A percentile compares a stretch with the other conserved stretches of the same genome.
phyloP scores from a whole-genome alignment of 2,888 invertebrate genomes.

The Uropetala carovei region DNA sequence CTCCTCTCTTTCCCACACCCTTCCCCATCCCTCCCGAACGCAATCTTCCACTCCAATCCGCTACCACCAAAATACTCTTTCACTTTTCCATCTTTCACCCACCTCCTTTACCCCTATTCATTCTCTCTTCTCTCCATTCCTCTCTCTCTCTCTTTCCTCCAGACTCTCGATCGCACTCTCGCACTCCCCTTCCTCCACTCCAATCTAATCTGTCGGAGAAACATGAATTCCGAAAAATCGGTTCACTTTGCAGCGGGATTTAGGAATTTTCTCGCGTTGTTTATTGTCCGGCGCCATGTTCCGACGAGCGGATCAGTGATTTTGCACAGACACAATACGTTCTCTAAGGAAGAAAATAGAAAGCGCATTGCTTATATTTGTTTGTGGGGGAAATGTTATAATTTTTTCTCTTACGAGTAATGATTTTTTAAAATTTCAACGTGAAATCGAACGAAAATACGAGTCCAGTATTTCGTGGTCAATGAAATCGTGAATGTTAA shows the following conservation, averaged over 20 bases:
- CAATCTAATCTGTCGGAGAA: background rate
- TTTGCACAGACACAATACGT: too few relatives aligned
- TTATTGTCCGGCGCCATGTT: too few relatives aligned
- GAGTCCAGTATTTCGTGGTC: too few relatives aligned
- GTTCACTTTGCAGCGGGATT: background rate
- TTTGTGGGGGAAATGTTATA: too few relatives aligned
- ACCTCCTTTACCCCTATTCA: background rate
- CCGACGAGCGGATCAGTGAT: too few relatives aligned
- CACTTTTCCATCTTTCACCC: background rate
- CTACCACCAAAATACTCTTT: conserved; percentile 6
- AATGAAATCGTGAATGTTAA: background rate
- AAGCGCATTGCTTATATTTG: too few relatives aligned
- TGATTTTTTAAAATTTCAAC: too few relatives aligned
- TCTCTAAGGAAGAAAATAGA: too few relatives aligned
- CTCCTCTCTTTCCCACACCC: too few relatives aligned
- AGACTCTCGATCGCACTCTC: background rate
- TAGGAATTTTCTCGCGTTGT: too few relatives aligned
- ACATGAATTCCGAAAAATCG: conserved; percentile 22
- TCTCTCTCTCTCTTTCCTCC: background rate
- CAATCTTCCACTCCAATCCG: background rate
- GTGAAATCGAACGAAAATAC: too few relatives aligned
- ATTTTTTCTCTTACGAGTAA: too few relatives aligned
- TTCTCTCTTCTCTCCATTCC: background rate
- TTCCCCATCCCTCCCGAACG: background rate
- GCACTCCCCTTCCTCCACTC: background rate